phyloP scores from a whole-genome alignment of 2,888 invertebrate species.

The Hoplodrina blanda region DNA sequence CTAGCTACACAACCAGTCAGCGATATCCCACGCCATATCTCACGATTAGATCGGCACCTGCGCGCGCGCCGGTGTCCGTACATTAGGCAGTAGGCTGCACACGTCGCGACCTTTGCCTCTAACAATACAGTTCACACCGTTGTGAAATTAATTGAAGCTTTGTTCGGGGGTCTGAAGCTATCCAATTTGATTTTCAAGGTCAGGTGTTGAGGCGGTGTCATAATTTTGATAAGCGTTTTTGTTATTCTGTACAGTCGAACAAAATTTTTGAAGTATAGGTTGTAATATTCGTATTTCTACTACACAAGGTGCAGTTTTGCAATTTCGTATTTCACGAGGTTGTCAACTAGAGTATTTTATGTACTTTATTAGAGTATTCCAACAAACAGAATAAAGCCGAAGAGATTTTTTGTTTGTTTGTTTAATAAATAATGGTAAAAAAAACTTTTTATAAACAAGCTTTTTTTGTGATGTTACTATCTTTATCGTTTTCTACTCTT shows the following conservation, averaged over 20 bases:
- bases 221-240: neutral
- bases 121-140: slow-evolving; percentile 53
- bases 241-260: neutral
- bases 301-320: too few relatives aligned
- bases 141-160: slow-evolving; percentile 55
- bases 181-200: slow-evolving; percentile 36
- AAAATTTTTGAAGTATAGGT: too few relatives aligned
- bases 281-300: too few relatives aligned
- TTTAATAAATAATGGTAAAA: too few relatives aligned
- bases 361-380: too few relatives aligned
- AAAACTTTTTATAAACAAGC: too few relatives aligned
- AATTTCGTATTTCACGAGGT: too few relatives aligned
- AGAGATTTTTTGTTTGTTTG: too few relatives aligned
- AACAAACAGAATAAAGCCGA: too few relatives aligned
- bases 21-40: slow-evolving; percentile 44
- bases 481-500: too few relatives aligned
- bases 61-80: slow-evolving; percentile 39
- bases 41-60: slow-evolving; percentile 53
- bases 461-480: too few relatives aligned
- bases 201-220: neutral
- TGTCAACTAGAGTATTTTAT: too few relatives aligned
- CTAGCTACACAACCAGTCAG: slow-evolving; percentile 13
- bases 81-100: slow-evolving; percentile 49
- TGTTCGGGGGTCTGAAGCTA: slow-evolving; percentile 18
- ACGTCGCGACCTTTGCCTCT: slow-evolving; percentile 57